These are phyloP conservation scores for Drosophila parthenogenetica DNA, from an alignment of 2,888 invertebrate genomes.

Conservation along the genomic window DNA sequence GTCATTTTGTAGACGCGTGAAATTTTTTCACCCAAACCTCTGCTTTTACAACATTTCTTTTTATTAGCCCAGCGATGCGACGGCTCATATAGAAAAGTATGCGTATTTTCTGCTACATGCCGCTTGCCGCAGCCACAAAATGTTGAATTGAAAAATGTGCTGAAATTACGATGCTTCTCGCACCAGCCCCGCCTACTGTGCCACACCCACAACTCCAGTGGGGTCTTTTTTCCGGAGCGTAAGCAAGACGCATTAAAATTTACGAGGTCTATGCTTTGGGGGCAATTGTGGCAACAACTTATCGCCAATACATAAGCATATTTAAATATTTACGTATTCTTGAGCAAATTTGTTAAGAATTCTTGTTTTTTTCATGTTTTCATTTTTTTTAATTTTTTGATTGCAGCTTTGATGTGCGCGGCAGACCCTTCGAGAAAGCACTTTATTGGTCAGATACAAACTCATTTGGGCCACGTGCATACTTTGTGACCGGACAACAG, in stretches of 20 bases:
- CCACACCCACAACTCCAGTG: neutral
- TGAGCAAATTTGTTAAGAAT: constrained; percentile 17
- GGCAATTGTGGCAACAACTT: constrained; percentile 61
- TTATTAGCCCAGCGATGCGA: constrained; percentile 48
- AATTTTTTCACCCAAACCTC: constrained; percentile 59
- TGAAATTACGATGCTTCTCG: constrained; percentile 41
- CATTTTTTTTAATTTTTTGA: neutral
- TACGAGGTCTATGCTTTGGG: constrained; percentile 51
- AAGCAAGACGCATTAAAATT: constrained; percentile 61
- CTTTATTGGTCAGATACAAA: constrained; percentile 93
- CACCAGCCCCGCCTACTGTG: neutral
- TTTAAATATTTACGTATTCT: constrained; percentile 32
- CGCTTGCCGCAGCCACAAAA: constrained; percentile 45
- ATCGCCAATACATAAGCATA: constrained; percentile 59
- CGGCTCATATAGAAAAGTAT: constrained; percentile 3
- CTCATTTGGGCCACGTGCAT: constrained; percentile 93
- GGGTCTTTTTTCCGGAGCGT: constrained; percentile 4
- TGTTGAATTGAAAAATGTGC: constrained; percentile 71
- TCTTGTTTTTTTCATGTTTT: neutral
- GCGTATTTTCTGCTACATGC: constrained; percentile 16
- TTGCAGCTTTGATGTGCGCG: constrained; percentile 93
- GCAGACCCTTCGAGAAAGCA: constrained; percentile 92
- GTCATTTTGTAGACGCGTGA: constrained; percentile 78
- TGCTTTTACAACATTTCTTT: constrained; percentile 47
- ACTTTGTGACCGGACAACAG: constrained; percentile 92